Evolutionary conservation across 2,797 vertebrate genomes (phyloP).

Genomic region (Sebastes kiyomatsui): DNA sequence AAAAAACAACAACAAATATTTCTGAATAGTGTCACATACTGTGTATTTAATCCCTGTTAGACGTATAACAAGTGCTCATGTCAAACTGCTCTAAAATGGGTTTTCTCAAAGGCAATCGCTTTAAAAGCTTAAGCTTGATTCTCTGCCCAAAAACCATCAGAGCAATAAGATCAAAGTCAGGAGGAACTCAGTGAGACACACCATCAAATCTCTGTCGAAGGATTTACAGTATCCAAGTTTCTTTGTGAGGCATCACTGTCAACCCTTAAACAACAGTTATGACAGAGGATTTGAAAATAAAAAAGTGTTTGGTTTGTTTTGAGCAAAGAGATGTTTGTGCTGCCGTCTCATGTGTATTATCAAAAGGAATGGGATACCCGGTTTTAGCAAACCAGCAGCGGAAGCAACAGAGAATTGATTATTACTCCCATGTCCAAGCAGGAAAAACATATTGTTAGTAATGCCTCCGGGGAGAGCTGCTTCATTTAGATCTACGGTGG

Average conservation of each 20-base stretch:
- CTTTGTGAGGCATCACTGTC: slow-evolving; percentile 17
- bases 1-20: too few relatives aligned
- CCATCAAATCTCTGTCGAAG: slow-evolving; percentile 51
- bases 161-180: slow-evolving; percentile 66
- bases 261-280: slow-evolving; percentile 12
- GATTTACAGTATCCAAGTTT: slow-evolving; percentile 13
- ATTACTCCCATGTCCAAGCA: slow-evolving; percentile 44
- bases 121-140: slow-evolving; percentile 58
- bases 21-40: not conserved
- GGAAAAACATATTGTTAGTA: slow-evolving; percentile 61
- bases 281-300: not conserved
- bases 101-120: slow-evolving; percentile 48
- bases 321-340: slow-evolving; percentile 8
- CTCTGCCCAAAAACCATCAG: slow-evolving; percentile 46
- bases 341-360: slow-evolving; percentile 1
- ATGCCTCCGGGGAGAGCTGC: slow-evolving; percentile 49
- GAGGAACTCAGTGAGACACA: slow-evolving; percentile 45
- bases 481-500: slow-evolving; percentile 45
- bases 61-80: slow-evolving; percentile 35
- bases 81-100: slow-evolving; percentile 31
- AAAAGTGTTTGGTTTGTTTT: not conserved
- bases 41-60: slow-evolving; percentile 39
- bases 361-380: not conserved
- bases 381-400: slow-evolving; percentile 11
- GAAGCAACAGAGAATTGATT: slow-evolving; percentile 43